Percentiles rank a stretch among this genome's conserved stretches.
phyloP scores from a whole-genome alignment of 2,113 vertebrate species.

The Argyrosomus japonicus region DNA sequence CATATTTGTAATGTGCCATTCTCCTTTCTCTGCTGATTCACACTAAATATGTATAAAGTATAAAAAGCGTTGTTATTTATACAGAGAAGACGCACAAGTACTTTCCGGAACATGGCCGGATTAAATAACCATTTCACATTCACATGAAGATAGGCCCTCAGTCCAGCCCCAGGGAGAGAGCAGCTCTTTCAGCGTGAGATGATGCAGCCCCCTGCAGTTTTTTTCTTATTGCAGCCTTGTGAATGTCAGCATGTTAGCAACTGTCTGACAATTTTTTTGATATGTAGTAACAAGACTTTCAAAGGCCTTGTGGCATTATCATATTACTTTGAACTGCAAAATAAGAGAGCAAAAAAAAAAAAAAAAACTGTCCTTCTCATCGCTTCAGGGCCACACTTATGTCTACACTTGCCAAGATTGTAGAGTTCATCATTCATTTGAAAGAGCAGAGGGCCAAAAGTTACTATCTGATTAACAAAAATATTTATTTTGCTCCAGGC shows the following conservation, averaged over 20 bases:
- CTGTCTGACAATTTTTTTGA: constrained; percentile 59
- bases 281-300: constrained; percentile 56
- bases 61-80: constrained; percentile 23
- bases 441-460: constrained; percentile 45
- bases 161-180: constrained; percentile 49
- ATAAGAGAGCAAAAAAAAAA: constrained; percentile 25
- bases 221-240: constrained; percentile 62
- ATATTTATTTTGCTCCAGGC: constrained; percentile 51
- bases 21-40: constrained; percentile 7
- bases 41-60: background rate
- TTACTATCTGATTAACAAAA: constrained; percentile 58
- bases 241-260: constrained; percentile 71
- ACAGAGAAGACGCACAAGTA: constrained; percentile 6
- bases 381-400: constrained; percentile 29
- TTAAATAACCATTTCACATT: constrained; percentile 57
- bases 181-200: constrained; percentile 52
- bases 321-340: constrained; percentile 61
- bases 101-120: constrained; percentile 30
- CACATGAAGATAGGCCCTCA: constrained; percentile 36
- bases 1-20: background rate
- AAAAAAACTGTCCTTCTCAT: background rate
- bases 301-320: constrained; percentile 60
- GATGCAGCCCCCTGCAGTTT: constrained; percentile 62
- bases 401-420: constrained; percentile 45
- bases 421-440: constrained; percentile 51